phyloP scores from a whole-genome alignment of 2,888 invertebrate species.

The Nasonovia ribisnigri region DNA sequence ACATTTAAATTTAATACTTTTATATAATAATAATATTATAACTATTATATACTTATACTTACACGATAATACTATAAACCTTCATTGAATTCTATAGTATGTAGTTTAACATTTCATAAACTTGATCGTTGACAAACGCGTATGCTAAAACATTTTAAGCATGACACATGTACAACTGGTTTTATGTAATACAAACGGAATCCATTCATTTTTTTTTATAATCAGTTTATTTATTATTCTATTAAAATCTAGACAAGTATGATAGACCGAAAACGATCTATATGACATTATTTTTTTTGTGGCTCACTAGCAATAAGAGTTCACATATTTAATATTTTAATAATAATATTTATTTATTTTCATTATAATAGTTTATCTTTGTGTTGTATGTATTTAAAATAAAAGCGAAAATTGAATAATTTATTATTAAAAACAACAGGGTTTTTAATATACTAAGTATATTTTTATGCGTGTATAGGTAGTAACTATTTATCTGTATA shows the following conservation, averaged over 20 bases:
- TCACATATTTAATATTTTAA: not conserved
- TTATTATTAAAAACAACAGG: not conserved
- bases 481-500: no score
- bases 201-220: not conserved
- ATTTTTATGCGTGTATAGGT: no score
- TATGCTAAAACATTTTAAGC: conserved; percentile 12
- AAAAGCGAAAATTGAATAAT: not conserved
- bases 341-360: not conserved
- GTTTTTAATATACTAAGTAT: not conserved
- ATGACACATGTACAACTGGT: conserved; percentile 32
- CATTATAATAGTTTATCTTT: not conserved
- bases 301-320: not conserved
- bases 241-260: not conserved
- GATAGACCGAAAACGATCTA: not conserved
- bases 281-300: not conserved
- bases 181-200: conserved; percentile 7
- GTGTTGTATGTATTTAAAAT: not conserved
- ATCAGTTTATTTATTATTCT: not conserved
- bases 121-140: conserved; percentile 17
- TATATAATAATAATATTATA: not conserved
- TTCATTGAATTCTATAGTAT: not conserved
- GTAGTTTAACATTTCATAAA: conserved; percentile 13
- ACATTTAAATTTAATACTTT: not conserved
- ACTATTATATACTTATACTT: not conserved
- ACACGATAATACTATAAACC: not conserved